Percentiles rank a stretch among this genome's conserved stretches.
phyloP scores from a whole-genome alignment of 2,113 vertebrate genomes.

The Progne subis region DNA sequence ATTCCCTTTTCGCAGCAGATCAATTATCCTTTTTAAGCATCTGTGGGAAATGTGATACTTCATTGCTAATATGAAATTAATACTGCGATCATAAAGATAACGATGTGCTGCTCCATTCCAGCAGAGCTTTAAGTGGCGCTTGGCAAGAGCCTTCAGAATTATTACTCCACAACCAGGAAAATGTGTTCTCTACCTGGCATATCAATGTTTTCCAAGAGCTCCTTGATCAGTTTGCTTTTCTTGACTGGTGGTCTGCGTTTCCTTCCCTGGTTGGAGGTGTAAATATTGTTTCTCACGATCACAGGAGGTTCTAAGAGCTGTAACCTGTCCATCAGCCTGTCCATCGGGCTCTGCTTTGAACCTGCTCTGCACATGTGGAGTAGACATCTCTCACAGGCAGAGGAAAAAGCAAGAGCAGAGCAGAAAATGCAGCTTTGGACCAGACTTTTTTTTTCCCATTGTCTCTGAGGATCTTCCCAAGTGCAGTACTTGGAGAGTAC shows the following conservation, averaged over 20 bases:
- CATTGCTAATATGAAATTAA: constrained; percentile 17
- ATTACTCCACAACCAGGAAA: neutral
- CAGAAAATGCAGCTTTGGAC: neutral
- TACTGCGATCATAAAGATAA: neutral
- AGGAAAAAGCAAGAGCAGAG: neutral
- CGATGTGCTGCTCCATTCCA: neutral
- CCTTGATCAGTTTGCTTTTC: neutral
- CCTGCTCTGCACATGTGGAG: neutral
- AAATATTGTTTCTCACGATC: neutral
- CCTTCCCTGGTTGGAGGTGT: neutral
- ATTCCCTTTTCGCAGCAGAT: neutral
- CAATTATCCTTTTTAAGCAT: neutral
- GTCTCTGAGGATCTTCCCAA: neutral
- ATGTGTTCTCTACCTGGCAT: neutral
- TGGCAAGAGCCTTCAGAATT: neutral
- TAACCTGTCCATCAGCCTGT: neutral
- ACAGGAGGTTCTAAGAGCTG: rapidly evolving
- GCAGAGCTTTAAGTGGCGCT: neutral
- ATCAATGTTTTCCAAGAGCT: neutral
- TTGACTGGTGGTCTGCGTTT: neutral
- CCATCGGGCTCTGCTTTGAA: neutral
- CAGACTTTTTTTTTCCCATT: neutral
- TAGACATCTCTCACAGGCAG: neutral
- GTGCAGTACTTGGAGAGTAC: neutral
- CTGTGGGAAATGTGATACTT: neutral